phyloP scores from a whole-genome alignment of 2,113 vertebrate genomes.

The Anseranas semipalmata region DNA sequence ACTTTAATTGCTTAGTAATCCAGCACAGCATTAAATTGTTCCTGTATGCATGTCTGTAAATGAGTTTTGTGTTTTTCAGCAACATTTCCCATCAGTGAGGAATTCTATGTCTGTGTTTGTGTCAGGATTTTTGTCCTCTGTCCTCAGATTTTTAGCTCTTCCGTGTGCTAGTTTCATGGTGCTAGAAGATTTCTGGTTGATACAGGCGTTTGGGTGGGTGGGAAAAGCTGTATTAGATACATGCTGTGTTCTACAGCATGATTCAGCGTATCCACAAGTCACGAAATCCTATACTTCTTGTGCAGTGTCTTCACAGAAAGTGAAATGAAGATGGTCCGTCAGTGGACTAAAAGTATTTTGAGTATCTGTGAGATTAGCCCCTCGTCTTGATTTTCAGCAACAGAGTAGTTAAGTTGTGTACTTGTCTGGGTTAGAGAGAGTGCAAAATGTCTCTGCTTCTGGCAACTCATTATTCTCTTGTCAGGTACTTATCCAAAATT shows the following conservation, averaged over 20 bases:
- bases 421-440: not conserved
- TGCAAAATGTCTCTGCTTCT: not conserved
- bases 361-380: not conserved
- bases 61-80: not conserved
- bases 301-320: not conserved
- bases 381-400: not conserved
- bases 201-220: not conserved
- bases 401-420: not conserved
- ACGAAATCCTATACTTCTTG: not conserved
- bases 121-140: not conserved
- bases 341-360: not conserved
- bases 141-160: not conserved
- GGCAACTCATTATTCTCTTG: not conserved
- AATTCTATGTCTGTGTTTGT: not conserved
- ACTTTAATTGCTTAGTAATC: not conserved
- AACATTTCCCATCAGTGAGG: not conserved
- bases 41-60: not conserved
- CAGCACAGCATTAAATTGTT: not conserved
- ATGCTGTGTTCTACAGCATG: not conserved
- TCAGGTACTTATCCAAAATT: not conserved
- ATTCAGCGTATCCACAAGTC: not conserved
- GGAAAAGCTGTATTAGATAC: not conserved
- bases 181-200: not conserved
- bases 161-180: not conserved
- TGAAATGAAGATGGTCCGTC: not conserved